Evolutionary conservation across 2,113 vertebrate species (phyloP).

Genomic region (Xerus inauris): DNA sequence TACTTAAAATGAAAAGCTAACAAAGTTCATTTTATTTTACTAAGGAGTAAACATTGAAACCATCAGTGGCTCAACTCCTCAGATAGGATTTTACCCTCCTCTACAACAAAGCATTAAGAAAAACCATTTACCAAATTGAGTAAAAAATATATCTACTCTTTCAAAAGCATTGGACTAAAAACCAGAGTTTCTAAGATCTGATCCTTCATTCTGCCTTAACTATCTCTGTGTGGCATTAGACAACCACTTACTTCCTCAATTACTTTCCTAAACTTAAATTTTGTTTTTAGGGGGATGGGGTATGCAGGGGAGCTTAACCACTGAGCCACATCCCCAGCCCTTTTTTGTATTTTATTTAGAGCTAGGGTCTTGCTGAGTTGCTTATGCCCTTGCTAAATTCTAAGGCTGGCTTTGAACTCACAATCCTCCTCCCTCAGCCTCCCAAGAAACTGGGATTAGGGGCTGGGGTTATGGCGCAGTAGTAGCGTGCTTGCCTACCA

Average conservation of each 20-base stretch:
- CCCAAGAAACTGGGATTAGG: too few species aligned
- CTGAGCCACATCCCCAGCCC: too few species aligned
- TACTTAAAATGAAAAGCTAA: slow-evolving; percentile 33
- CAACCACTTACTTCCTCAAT: background rate
- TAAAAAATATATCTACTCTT: background rate
- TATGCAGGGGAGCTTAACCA: too few species aligned
- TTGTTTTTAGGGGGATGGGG: too few species aligned
- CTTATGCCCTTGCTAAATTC: too few species aligned
- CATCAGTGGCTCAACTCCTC: background rate
- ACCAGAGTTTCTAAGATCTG: slow-evolving; percentile 5
- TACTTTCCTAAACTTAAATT: slow-evolving; percentile 37
- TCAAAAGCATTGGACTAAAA: background rate
- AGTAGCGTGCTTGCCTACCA: too few species aligned
- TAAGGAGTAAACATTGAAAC: background rate
- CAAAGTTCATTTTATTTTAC: slow-evolving; percentile 41
- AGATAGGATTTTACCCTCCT: background rate
- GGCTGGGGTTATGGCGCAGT: too few species aligned
- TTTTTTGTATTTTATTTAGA: too few species aligned
- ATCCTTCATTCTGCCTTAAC: slow-evolving; percentile 40
- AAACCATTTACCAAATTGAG: background rate
- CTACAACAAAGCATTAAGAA: background rate
- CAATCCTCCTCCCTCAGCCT: too few species aligned
- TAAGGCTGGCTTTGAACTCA: too few species aligned
- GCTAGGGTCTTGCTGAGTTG: too few species aligned
- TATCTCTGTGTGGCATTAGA: background rate